These are phyloP conservation scores for Laticauda colubrina DNA, from an alignment of 2,113 vertebrate species.

Conservation along the genomic window DNA sequence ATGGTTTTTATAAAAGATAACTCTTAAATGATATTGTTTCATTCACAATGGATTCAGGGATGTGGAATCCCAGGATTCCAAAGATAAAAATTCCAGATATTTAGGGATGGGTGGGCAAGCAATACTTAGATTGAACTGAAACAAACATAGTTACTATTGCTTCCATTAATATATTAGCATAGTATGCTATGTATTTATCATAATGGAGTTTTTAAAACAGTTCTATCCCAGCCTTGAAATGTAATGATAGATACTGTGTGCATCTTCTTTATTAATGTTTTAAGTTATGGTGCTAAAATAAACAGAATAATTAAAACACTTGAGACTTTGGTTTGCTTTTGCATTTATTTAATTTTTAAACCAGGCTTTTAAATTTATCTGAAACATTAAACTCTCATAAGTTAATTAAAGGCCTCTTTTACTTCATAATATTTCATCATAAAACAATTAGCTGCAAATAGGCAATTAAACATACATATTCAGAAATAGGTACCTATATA, in stretches of 20 bases:
- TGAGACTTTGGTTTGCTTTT: background rate
- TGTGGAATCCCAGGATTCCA: background rate
- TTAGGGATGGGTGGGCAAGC: background rate
- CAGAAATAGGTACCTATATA: background rate
- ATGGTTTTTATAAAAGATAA: background rate
- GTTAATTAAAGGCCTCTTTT: background rate
- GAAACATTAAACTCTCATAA: background rate
- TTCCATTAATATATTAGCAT: background rate
- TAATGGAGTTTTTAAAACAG: background rate
- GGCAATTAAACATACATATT: background rate
- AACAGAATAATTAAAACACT: background rate
- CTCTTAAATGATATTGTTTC: background rate
- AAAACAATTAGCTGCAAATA: background rate
- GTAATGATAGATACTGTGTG: background rate
- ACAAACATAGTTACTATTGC: background rate
- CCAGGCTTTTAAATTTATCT: background rate
- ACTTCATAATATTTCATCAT: background rate
- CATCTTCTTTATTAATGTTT: background rate
- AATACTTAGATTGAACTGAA: background rate
- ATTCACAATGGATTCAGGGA: background rate
- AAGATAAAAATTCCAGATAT: background rate
- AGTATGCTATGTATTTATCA: background rate
- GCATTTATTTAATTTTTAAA: background rate
- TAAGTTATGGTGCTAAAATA: background rate
- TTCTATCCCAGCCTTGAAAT: background rate